These are phyloP conservation scores for Pseudomyrmex dendroicus DNA, from an alignment of 1,140 invertebrate species.

Conservation along the genomic window DNA sequence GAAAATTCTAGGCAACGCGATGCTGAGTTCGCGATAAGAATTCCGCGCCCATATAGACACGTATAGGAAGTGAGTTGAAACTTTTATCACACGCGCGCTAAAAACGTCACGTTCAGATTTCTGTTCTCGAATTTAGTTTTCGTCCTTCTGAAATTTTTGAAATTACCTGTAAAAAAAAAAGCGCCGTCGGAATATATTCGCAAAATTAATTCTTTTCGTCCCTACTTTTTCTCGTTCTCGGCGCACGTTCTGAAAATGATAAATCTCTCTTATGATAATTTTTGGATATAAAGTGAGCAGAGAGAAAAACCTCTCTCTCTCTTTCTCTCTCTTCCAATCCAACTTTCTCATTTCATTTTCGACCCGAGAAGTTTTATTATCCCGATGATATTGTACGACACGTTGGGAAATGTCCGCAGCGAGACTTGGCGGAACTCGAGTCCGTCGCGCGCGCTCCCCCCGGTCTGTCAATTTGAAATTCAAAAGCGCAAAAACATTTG, in stretches of 20 bases:
- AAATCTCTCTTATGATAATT: constrained; percentile 44
- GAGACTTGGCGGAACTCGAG: constrained; percentile 32
- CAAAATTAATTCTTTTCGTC: neutral
- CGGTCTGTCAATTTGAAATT: constrained; percentile 54
- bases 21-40: constrained; percentile 10
- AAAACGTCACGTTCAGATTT: neutral
- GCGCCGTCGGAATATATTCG: neutral
- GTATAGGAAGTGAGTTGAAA: constrained; percentile 15
- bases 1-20: constrained; percentile 26
- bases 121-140: neutral
- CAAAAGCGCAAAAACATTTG: constrained; percentile 51
- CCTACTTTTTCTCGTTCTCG: too few species aligned
- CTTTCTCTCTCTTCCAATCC: constrained; percentile 11
- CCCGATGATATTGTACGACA: constrained; percentile 50
- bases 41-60: neutral
- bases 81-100: neutral
- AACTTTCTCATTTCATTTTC: constrained; percentile 45
- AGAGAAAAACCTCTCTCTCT: constrained; percentile 5
- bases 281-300: constrained; percentile 11
- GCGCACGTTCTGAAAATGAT: neutral
- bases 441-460: neutral
- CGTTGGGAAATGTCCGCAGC: constrained; percentile 38
- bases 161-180: neutral
- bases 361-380: constrained; percentile 49
- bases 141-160: neutral